Evolutionary conservation across 2,797 vertebrate genomes (phyloP).

Genomic region (Simalia tracyae): DNA sequence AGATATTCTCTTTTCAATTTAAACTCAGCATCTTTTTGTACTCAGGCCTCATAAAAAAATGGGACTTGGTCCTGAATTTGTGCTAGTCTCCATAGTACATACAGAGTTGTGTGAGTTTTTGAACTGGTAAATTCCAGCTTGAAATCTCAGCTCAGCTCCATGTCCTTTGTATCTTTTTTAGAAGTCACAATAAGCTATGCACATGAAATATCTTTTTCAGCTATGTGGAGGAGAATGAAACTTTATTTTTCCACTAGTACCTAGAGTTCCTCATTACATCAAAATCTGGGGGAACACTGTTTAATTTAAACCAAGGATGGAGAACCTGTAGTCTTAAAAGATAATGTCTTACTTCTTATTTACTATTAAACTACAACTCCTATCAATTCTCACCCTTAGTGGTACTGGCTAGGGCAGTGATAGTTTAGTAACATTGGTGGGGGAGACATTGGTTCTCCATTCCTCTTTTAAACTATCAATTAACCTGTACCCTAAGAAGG

Average conservation of each 20-base stretch:
- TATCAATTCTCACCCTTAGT: neutral
- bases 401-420: neutral
- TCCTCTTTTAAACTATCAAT: neutral
- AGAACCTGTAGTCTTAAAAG: neutral
- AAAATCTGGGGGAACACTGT: neutral
- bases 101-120: neutral
- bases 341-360: neutral
- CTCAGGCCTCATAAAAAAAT: neutral
- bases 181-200: neutral
- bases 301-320: neutral
- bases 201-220: neutral
- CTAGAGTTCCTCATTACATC: neutral
- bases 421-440: neutral
- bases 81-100: neutral
- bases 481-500: neutral
- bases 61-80: neutral
- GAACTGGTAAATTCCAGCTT: neutral
- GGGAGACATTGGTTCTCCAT: neutral
- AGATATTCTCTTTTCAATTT: neutral
- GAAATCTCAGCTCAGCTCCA: neutral
- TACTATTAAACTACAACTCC: neutral
- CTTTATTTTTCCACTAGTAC: neutral
- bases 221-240: neutral
- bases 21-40: neutral
- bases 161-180: neutral